phyloP scores from a whole-genome alignment of 2,113 vertebrate species.

The Marmota flaviventris region DNA sequence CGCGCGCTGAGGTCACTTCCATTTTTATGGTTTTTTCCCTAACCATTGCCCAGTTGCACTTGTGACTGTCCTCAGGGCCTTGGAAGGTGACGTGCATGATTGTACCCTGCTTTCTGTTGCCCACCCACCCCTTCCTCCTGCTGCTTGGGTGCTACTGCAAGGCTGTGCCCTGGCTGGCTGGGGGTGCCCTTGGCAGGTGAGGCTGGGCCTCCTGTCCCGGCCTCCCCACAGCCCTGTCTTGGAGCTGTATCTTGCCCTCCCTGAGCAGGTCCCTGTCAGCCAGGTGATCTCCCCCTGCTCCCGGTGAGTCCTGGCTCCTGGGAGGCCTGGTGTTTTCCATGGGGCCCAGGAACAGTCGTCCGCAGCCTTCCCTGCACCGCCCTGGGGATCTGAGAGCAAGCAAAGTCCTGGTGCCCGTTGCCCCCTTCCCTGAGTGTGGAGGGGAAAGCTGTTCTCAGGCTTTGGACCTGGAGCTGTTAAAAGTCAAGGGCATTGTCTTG shows the following conservation, averaged over 20 bases:
- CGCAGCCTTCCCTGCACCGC: background rate
- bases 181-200: background rate
- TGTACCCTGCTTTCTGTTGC: background rate
- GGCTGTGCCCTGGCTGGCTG: background rate
- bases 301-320: background rate
- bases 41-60: background rate
- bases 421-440: too few relatives aligned
- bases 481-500: background rate
- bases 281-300: background rate
- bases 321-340: background rate
- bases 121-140: background rate
- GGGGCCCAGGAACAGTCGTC: fast-evolving
- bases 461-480: background rate
- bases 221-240: fast-evolving
- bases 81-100: fast-evolving
- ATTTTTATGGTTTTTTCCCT: background rate
- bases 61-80: background rate
- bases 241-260: background rate
- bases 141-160: fast-evolving
- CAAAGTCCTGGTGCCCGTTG: background rate
- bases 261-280: background rate
- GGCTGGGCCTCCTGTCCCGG: background rate
- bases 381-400: background rate
- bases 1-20: background rate
- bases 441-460: background rate